phyloP scores from a whole-genome alignment of 2,888 invertebrate genomes.

The Cheilosia impressa region DNA sequence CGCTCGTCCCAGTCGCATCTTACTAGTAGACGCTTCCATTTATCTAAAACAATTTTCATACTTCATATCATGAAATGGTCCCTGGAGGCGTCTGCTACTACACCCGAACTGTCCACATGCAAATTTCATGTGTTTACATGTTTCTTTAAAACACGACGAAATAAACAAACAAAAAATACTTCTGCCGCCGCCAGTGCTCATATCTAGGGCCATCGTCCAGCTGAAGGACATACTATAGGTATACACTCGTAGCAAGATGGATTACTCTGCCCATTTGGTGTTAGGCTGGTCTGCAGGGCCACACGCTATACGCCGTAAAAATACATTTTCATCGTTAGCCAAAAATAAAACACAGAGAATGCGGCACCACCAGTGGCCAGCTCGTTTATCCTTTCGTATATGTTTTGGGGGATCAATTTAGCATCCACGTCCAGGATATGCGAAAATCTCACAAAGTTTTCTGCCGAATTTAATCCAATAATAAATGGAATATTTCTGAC shows the following conservation, averaged over 20 bases:
- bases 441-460: conserved; percentile 78
- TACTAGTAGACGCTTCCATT: conserved; percentile 80
- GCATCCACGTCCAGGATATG: conserved; percentile 68
- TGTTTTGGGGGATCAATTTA: conserved; percentile 73
- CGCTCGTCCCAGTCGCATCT: conserved; percentile 74
- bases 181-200: conserved; percentile 52
- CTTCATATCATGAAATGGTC: conserved; percentile 78
- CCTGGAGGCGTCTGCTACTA: conserved; percentile 65
- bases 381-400: conserved; percentile 74
- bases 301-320: conserved; percentile 41
- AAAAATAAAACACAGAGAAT: conserved; percentile 68
- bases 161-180: conserved; percentile 48
- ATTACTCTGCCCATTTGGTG: conserved; percentile 65
- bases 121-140: conserved; percentile 80
- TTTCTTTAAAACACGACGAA: conserved; percentile 62
- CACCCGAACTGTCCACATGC: conserved; percentile 79
- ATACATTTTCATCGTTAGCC: conserved; percentile 71
- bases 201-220: conserved; percentile 57
- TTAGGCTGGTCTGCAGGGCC: conserved; percentile 53
- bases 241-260: conserved; percentile 51
- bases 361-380: conserved; percentile 23
- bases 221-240: conserved; percentile 53
- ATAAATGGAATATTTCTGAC: conserved; percentile 84
- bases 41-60: conserved; percentile 82
- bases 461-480: conserved; percentile 84